Base-by-base conservation (phyloP, 1,140 invertebrate genomes). In the Sitophilus oryzae region DNA sequence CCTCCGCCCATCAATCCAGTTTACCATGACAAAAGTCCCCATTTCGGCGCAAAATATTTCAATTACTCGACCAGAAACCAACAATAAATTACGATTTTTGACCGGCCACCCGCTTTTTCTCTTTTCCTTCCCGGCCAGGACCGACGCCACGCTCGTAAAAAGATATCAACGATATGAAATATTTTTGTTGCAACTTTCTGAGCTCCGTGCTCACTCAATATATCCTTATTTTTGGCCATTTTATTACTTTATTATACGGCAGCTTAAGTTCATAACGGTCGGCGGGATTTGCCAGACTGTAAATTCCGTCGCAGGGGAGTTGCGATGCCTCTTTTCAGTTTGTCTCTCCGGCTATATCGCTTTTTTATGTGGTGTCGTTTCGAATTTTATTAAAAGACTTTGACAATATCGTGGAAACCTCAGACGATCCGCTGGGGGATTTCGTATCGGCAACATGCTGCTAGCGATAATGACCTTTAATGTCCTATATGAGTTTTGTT, bases 201-300 rank as follows among this genome's bases (percentile, higher is more conserved):
- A 52, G 60, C 62, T 61, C 59, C 51, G 64, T 65, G 62, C 58
- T 66, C 66, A 66, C 64, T 66, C 67, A 67, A 67, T 69, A 69
- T 69, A 69, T 67, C 67, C 67, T 66, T 65, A 69, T 69, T 67
- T 66, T 65, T 62, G 65, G 62, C 66, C 63, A 67, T 67, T 69
- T 69, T 69, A 69, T 66, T 64, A 64, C 64, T 67, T 69, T 69
- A 69, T 69, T 69, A 69, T 69, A 69, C 67, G 51, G 63, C 66
- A 66, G 52, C 64, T 57, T 45, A 62, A 61, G 60, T 67, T 69
- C 63, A 69, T 69, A 69, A 69, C 60, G 56, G 63, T 60, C 34
- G 59, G 58, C 44, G 38, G 61, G 63, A 66, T 66, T 66, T 66
- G 57, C 62, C 59, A 66, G 59, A 64, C 63, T 63, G 60, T 66